Evolutionary conservation across 2,888 invertebrate species (phyloP), one percentile per base, ranked within the genome.

Genomic region (Julus scandinavius): DNA sequence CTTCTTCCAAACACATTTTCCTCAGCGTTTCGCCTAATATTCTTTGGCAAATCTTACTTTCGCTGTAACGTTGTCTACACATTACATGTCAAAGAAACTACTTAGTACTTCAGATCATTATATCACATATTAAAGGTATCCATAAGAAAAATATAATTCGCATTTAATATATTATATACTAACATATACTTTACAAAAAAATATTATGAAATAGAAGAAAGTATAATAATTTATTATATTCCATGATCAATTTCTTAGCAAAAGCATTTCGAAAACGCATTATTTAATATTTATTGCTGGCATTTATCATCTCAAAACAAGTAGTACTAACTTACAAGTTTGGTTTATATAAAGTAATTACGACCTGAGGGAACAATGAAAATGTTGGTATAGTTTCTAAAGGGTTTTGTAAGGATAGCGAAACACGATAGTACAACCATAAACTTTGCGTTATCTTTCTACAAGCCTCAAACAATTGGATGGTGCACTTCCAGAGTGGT

Each of bases 281-380:
- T 80, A 11, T 38, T 38, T 38, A 80, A 80, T 80, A 3, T 80
- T 38, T 54, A 54, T 54, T 11, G 54, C 15, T 29, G 29, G 20
- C 9, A 29, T 13, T 29, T 29, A 72, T 72, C 72, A 63, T n/a
- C n/a, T 29, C 9, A 7, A 29, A 72, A 72, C 29, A 72, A 11
- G n/a, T n/a, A 13, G n/a, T n/a, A n/a, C n/a, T 29, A 72, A 29
- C 72, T 11, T 29, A 13, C 80, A 6, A 38, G 80, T 29, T 38
- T 15, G 13, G 9, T 29, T 80, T 13, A 13, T 80, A 29, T 3
- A 15, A 29, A 38, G 38, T 80, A 80, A 80, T 38, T 38, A 38
- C 80, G 80, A 80, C 80, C 80, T 80, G 80, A 13, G 80, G 80
- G 80, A 80, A 80, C 80, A 80, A 80, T 80, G 38, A 38, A 80